These are phyloP conservation scores for Plutella xylostella DNA, from an alignment of 2,888 invertebrate genomes.

Conservation along the genomic window DNA sequence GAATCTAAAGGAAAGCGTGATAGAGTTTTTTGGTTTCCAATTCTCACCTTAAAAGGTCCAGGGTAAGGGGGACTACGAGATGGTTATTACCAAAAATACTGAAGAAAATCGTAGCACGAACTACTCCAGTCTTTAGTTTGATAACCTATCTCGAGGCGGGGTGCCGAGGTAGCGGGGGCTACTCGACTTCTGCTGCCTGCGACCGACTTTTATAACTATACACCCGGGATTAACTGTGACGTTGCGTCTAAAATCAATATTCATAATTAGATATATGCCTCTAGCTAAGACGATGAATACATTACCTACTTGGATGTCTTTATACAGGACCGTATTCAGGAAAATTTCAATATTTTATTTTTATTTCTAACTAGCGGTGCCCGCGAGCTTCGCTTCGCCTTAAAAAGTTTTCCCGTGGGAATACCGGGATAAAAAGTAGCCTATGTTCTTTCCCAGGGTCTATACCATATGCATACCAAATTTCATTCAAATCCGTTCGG, in stretches of 20 bases:
- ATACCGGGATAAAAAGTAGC: not conserved
- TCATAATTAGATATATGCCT: slow-evolving; percentile 63
- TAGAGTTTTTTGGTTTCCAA: not conserved
- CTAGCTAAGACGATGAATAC: slow-evolving; percentile 49
- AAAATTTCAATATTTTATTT: not conserved
- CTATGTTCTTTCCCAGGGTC: not conserved
- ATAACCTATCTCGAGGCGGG: slow-evolving; percentile 53
- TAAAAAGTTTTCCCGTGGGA: not conserved
- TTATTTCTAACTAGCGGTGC: not conserved
- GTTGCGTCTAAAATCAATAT: slow-evolving; percentile 56
- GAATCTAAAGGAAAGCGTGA: not conserved
- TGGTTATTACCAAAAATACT: slow-evolving; percentile 62
- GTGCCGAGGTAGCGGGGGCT: slow-evolving; percentile 55
- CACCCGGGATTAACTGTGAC: slow-evolving; percentile 40
- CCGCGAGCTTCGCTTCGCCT: too few species aligned
- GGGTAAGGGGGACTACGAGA: slow-evolving; percentile 38
- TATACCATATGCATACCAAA: too few species aligned
- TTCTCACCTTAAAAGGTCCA: slow-evolving; percentile 24
- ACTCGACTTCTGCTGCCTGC: slow-evolving; percentile 34
- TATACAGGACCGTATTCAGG: slow-evolving; percentile 28
- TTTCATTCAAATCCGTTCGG: too few species aligned
- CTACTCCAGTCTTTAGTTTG: slow-evolving; percentile 66
- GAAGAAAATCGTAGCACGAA: slow-evolving; percentile 69
- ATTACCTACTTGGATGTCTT: slow-evolving; percentile 26
- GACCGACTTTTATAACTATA: slow-evolving; percentile 48